Evolutionary conservation across 2,113 vertebrate genomes (phyloP).

Genomic region (Condylura cristata): DNA sequence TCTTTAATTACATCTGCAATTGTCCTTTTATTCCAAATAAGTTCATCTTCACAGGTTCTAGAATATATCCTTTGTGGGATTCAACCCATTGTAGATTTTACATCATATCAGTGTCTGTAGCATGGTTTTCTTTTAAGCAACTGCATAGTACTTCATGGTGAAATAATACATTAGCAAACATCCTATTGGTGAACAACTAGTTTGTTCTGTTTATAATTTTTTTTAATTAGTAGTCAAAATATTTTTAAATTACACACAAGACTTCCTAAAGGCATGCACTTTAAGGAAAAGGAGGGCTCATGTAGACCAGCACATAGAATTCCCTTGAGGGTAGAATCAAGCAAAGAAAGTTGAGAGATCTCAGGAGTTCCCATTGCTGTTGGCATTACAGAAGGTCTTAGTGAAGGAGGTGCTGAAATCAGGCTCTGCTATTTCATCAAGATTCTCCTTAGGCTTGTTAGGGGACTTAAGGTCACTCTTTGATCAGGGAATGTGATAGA

Average conservation of each 20-base stretch:
- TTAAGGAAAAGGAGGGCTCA: neutral
- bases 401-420: neutral
- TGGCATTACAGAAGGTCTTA: neutral
- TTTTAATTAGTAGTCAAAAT: neutral
- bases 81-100: neutral
- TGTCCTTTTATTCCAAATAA: neutral
- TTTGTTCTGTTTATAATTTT: conserved; percentile 13
- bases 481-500: neutral
- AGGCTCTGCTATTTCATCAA: neutral
- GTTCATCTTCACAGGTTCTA: neutral
- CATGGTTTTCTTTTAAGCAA: neutral
- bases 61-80: neutral
- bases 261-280: neutral
- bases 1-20: neutral
- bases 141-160: neutral
- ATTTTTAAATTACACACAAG: neutral
- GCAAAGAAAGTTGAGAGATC: neutral
- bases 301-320: neutral
- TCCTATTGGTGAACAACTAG: neutral
- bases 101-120: neutral
- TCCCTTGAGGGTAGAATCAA: neutral
- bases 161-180: neutral
- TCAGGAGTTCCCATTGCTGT: neutral
- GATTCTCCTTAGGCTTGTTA: neutral
- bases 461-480: neutral